phyloP scores from a whole-genome alignment of 2,797 vertebrate species.

The Acanthurus lineatus region DNA sequence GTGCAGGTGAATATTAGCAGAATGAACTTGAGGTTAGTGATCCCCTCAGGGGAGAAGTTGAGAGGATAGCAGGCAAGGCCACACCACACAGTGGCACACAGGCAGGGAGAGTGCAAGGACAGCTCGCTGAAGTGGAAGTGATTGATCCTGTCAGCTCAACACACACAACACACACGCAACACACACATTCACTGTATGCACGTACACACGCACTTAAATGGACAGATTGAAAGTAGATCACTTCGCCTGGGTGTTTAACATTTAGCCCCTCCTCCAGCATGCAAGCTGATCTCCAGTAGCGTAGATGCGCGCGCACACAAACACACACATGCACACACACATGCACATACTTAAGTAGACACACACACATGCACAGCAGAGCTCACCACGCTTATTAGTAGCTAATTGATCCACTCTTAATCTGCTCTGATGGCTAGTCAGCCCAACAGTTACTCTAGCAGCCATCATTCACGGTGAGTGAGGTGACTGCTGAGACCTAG shows the following conservation, averaged over 20 bases:
- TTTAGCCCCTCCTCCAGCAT: slow-evolving; percentile 69
- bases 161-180: slow-evolving; percentile 12
- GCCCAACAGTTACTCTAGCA: slow-evolving; percentile 66
- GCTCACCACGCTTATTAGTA: slow-evolving; percentile 66
- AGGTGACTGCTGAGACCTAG: slow-evolving; percentile 17
- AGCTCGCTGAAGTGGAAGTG: slow-evolving; percentile 66
- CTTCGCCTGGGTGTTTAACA: slow-evolving; percentile 60
- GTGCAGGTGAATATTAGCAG: slow-evolving; percentile 42
- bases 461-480: slow-evolving; percentile 39
- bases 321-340: slow-evolving; percentile 28
- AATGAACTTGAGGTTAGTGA: slow-evolving; percentile 53
- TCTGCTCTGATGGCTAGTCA: slow-evolving; percentile 70
- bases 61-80: slow-evolving; percentile 33
- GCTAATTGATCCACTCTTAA: slow-evolving; percentile 81
- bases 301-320: slow-evolving; percentile 31
- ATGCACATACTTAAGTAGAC: slow-evolving; percentile 8
- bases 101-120: slow-evolving; percentile 68
- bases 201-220: slow-evolving; percentile 41
- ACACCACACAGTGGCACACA: slow-evolving; percentile 36
- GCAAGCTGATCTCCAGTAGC: slow-evolving; percentile 64
- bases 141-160: slow-evolving; percentile 77
- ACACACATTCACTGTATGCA: slow-evolving; percentile 20
- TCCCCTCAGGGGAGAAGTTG: slow-evolving; percentile 39
- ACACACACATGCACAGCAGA: slow-evolving; percentile 41
- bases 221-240: slow-evolving; percentile 79